These are phyloP conservation scores for Oriolus oriolus DNA, from an alignment of 2,113 vertebrate species.

Conservation along the genomic window DNA sequence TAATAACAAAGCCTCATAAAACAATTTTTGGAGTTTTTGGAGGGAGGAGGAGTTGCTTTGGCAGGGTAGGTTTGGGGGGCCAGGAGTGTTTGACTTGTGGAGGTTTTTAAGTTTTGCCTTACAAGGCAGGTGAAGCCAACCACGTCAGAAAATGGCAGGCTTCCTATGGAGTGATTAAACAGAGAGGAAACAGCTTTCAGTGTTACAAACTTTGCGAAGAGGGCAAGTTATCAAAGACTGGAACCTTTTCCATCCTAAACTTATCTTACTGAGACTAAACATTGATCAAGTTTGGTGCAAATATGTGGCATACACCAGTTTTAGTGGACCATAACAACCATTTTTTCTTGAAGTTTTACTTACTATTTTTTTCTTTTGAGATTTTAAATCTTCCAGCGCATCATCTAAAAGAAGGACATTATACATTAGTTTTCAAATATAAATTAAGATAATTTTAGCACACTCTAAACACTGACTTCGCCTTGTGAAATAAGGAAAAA, in stretches of 20 bases:
- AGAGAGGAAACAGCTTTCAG: not conserved
- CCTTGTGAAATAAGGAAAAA: not conserved
- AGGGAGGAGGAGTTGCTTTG: not conserved
- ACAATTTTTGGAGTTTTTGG: not conserved
- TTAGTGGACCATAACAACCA: not conserved
- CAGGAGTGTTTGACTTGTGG: not conserved
- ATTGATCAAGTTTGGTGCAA: not conserved
- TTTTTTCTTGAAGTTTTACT: constrained; percentile 64
- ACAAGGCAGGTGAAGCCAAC: not conserved
- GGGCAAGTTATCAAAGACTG: not conserved
- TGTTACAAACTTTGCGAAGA: not conserved
- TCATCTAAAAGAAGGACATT: constrained; percentile 81
- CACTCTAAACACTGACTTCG: not conserved
- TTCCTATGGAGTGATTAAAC: not conserved
- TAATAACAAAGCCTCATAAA: not conserved
- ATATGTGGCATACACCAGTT: not conserved
- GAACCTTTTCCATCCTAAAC: not conserved
- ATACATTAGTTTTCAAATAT: constrained; percentile 17
- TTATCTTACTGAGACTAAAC: not conserved
- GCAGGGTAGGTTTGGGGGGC: fast-evolving
- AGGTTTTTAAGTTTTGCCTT: not conserved
- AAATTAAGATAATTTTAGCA: not conserved
- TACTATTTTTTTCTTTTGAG: constrained; percentile 95
- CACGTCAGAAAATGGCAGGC: not conserved
- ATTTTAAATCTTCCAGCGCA: constrained; percentile 89